These are phyloP conservation scores for Pseudorectes ferrugineus DNA, from an alignment of 2,113 vertebrate genomes.

Conservation along the genomic window DNA sequence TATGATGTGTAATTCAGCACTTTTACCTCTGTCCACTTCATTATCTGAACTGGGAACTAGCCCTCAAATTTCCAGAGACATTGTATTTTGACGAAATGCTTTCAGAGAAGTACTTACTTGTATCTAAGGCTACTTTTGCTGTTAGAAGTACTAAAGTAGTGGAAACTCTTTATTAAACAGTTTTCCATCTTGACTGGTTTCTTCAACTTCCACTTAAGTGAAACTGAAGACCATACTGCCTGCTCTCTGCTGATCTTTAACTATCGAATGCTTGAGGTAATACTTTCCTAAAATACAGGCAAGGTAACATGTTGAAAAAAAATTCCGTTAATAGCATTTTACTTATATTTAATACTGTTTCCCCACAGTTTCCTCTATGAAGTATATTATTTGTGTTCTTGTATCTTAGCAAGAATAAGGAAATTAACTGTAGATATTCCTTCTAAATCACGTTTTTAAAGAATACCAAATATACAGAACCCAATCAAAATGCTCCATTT, in stretches of 20 bases:
- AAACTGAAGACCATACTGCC: neutral
- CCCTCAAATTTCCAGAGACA: neutral
- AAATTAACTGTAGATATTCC: neutral
- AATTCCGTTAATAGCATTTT: neutral
- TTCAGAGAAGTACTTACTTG: neutral
- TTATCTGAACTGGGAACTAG: neutral
- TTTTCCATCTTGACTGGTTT: neutral
- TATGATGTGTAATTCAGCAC: neutral
- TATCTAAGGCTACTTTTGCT: neutral
- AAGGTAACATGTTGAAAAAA: neutral
- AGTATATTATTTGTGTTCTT: neutral
- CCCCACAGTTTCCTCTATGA: neutral
- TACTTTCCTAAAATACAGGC: neutral
- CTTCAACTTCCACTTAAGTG: neutral
- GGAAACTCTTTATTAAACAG: neutral
- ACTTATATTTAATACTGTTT: neutral
- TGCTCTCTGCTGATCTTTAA: neutral
- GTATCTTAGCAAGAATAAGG: neutral
- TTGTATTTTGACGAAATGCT: neutral
- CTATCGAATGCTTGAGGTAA: rapidly evolving
- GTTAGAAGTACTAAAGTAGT: neutral
- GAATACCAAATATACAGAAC: neutral
- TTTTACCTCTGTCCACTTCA: neutral
- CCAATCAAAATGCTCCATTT: neutral
- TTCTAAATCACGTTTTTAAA: neutral